Base-by-base conservation (phyloP, 2,113 vertebrate species). In the Castor canadensis region DNA sequence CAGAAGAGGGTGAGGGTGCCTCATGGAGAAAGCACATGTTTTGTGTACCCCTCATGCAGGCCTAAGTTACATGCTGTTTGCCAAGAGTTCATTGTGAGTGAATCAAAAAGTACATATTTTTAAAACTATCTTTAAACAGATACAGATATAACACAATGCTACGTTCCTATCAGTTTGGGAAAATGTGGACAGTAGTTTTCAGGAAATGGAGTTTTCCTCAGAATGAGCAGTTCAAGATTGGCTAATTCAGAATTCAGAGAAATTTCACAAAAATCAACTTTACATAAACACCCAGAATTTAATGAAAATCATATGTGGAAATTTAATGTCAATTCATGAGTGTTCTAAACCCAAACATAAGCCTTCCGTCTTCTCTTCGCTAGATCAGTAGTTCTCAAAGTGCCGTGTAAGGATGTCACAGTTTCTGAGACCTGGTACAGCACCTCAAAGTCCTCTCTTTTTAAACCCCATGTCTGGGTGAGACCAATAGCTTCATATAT, bases 361-460 rank as follows among this genome's bases (percentile, higher is more conserved):
- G n/a, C 52, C 2, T n/a, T 54, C 35, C 16, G 30, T 30, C 9
- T 52, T 35, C 35, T 54, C 22, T 45, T 72, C 2, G 40, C 9
- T 24, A 22, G 11, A 60, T 17, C 19, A 35, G 16, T 28, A 58
- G 40, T 22, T 72, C 28, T 24, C 28, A 26, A 9, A 4, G 49
- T 79, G 26, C 13, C 16, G 32, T 10, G 10, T 9, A 16, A 79
- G 58, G 47, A 22, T 4, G 5, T 26, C 8, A 12, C 40, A 87
- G 67, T 26, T 26, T 35, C 24, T 38, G 26, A 58, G 26, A 58
- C 0, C 6, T 19, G 3, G 5, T 19, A 11, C 9, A 35, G 4
- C 10, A 7, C 30, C 1, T 4, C 19, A 69, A 71, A 24, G 12
- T 38, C 8, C 54, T 95, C 24, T 16, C 5, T 20, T 89, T 66